Conservation (phyloP, 2,888 invertebrate genomes). For the Eristalinus aeneus region DNA sequence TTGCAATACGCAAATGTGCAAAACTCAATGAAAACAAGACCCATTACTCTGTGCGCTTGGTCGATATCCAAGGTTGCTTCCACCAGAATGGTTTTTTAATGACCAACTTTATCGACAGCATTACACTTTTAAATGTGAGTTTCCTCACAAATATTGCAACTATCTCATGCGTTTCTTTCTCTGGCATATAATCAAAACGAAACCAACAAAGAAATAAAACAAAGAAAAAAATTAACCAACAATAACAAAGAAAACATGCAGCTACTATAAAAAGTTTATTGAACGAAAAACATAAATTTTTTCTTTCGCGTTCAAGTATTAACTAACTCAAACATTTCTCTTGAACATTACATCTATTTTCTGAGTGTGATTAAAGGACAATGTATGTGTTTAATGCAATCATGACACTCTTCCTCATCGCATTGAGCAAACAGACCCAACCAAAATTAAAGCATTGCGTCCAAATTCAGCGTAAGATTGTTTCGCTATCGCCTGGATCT, state of each 20-base stretch:
- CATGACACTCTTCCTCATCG: neutral
- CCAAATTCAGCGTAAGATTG: neutral
- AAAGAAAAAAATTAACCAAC: neutral
- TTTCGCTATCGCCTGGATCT: neutral
- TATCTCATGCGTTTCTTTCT: neutral
- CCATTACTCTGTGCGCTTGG: too few species aligned
- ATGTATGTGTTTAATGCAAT: neutral
- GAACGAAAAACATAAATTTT: constrained; percentile 4
- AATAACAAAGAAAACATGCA: neutral
- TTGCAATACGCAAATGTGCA: too few species aligned
- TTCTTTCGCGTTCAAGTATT: neutral
- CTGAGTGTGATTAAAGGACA: neutral
- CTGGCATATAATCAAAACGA: neutral
- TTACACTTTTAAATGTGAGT: too few species aligned
- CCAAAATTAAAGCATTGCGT: neutral
- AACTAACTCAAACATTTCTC: neutral
- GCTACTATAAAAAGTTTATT: constrained; percentile 1
- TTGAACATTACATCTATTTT: neutral
- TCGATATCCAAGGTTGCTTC: too few species aligned
- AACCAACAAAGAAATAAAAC: neutral
- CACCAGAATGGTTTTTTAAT: too few species aligned
- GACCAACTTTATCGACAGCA: too few species aligned
- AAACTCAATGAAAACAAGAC: too few species aligned
- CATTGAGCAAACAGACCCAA: neutral
- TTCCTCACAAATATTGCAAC: neutral